These are phyloP conservation scores for Exephanes ischioxanthus DNA, from an alignment of 2,888 invertebrate genomes.

Conservation along the genomic window DNA sequence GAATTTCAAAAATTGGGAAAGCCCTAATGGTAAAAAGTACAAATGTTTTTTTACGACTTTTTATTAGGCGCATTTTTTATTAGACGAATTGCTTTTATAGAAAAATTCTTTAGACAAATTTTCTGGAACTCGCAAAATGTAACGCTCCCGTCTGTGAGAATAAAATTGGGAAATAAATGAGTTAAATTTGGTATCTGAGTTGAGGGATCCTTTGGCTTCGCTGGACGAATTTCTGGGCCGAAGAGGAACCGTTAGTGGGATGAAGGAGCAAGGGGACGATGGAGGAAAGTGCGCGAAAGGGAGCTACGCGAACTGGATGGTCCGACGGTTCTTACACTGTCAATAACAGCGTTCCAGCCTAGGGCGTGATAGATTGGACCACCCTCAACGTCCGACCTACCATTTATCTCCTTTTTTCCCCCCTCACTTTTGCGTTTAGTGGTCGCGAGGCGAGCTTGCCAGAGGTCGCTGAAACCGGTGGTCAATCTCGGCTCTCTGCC, in stretches of 20 bases:
- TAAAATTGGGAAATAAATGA: too few species aligned
- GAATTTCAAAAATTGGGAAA: too few species aligned
- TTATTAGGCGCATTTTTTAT: background rate
- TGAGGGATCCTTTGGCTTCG: too few species aligned
- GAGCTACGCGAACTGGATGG: slow-evolving; percentile 69
- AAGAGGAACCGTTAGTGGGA: background rate
- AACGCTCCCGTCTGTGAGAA: too few species aligned
- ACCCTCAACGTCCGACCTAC: slow-evolving; percentile 80
- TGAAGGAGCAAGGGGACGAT: slow-evolving; percentile 6
- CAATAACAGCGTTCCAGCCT: slow-evolving; percentile 80
- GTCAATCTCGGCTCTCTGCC: slow-evolving; percentile 80
- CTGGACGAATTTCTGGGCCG: background rate
- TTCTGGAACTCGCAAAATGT: background rate
- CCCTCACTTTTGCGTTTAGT: slow-evolving; percentile 77
- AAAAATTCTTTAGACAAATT: background rate
- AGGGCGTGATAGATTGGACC: slow-evolving; percentile 83
- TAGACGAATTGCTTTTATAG: background rate
- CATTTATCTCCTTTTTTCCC: slow-evolving; percentile 83
- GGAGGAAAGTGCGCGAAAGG: slow-evolving; percentile 48
- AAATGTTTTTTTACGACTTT: background rate
- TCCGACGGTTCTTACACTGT: slow-evolving; percentile 82
- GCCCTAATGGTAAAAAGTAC: too few species aligned
- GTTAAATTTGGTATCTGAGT: too few species aligned
- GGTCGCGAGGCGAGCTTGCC: slow-evolving; percentile 35
- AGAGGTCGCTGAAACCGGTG: slow-evolving; percentile 68